Conservation (phyloP, 2,113 vertebrate species). For the Nesospiza acunhae region DNA sequence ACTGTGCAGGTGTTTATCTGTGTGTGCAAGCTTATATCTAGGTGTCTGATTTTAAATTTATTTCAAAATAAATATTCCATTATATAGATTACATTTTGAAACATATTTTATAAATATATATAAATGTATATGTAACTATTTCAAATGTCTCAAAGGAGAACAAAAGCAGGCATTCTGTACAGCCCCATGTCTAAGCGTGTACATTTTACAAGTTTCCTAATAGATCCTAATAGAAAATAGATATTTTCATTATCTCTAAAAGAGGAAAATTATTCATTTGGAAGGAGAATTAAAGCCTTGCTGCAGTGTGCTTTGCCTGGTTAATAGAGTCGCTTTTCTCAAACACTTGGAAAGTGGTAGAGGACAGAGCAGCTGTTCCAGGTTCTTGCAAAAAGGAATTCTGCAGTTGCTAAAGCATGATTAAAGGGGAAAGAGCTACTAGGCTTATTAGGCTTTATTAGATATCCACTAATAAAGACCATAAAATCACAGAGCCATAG, state of each 20-base stretch:
- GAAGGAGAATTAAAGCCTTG: neutral
- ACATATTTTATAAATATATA: neutral
- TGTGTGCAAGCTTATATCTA: neutral
- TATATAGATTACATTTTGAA: neutral
- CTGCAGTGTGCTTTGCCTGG: neutral
- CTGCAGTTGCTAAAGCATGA: neutral
- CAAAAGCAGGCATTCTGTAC: neutral
- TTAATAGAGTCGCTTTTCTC: neutral
- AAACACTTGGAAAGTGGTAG: neutral
- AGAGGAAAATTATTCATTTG: neutral
- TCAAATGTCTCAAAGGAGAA: neutral
- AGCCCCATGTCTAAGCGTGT: neutral
- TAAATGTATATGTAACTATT: neutral
- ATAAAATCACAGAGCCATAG: neutral
- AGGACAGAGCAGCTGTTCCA: neutral
- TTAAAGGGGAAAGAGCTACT: neutral
- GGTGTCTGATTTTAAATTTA: neutral
- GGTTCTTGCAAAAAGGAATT: neutral
- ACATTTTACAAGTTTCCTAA: neutral
- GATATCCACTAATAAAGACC: neutral
- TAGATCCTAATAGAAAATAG: neutral
- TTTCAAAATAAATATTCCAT: neutral
- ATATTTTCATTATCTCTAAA: neutral
- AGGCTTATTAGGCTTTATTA: neutral
- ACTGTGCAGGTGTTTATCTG: accelerated